Percentiles rank a stretch among this genome's conserved stretches.
Conservation (phyloP, 92 coral and sea anemone genomes). For the Actinernus sp. region DNA sequence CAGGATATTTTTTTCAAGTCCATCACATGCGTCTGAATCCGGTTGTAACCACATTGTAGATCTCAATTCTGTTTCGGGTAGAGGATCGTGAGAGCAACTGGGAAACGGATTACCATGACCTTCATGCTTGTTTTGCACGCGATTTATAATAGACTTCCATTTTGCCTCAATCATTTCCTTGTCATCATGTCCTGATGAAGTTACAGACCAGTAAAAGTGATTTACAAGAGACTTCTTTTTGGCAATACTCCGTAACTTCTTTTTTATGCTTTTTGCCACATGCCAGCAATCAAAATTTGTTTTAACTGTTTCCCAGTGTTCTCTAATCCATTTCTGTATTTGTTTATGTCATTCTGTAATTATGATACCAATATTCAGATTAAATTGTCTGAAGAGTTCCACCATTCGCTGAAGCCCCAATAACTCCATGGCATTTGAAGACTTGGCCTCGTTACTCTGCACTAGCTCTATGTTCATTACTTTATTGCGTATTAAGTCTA, state of each 20-base stretch:
- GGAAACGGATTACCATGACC: too few species aligned
- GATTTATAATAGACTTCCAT: too few species aligned
- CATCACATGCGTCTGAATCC: too few species aligned
- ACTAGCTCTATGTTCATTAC: conserved; percentile 9
- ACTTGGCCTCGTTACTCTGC: conserved; percentile 3
- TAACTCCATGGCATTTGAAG: conserved; percentile 15
- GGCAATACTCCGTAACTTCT: too few species aligned
- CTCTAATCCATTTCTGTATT: conserved; percentile 6
- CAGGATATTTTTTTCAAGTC: too few species aligned
- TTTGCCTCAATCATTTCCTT: not conserved
- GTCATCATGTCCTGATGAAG: not conserved
- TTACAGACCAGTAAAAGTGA: conserved; percentile 20
- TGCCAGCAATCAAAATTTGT: conserved; percentile 13
- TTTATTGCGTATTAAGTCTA: conserved; percentile 11
- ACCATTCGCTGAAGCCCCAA: conserved; percentile 10
- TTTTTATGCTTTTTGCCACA: too few species aligned
- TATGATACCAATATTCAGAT: not conserved
- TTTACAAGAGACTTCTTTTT: conserved; percentile 3
- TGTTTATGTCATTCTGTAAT: conserved; percentile 17
- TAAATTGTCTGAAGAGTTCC: not conserved
- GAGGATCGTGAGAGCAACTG: too few species aligned
- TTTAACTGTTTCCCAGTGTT: not conserved
- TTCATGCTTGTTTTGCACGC: too few species aligned
- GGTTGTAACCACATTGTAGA: too few species aligned
- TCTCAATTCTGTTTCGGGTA: too few species aligned